phyloP scores from a whole-genome alignment of 2,888 invertebrate genomes.

The Phengaris arion region DNA sequence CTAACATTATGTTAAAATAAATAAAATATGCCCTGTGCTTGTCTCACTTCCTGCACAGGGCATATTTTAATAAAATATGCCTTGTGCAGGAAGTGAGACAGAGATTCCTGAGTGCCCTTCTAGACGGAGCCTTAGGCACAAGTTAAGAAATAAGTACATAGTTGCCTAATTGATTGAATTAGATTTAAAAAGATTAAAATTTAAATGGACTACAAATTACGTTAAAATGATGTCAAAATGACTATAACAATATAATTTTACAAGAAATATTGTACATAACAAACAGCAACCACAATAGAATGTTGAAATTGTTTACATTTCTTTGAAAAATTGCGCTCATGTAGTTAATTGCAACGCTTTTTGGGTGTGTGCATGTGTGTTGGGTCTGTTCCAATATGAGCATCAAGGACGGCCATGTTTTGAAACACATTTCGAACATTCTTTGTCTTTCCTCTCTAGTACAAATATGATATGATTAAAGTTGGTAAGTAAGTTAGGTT shows the following conservation, averaged over 20 bases:
- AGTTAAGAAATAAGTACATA: background rate
- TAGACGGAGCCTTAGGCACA: background rate
- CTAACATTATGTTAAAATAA: slow-evolving; percentile 8
- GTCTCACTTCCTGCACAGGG: too few species aligned
- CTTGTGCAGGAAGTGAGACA: background rate
- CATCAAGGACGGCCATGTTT: background rate
- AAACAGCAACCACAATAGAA: too few species aligned
- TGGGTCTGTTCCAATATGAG: background rate
- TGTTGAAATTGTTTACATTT: background rate
- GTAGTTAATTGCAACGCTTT: background rate
- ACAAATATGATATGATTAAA: too few species aligned
- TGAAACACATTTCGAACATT: background rate
- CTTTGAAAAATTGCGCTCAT: background rate
- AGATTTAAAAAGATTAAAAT: too few species aligned
- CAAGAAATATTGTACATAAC: too few species aligned
- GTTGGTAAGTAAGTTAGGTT: too few species aligned
- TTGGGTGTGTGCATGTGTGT: background rate
- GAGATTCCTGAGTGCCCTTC: background rate
- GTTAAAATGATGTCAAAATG: too few species aligned
- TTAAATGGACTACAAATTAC: background rate
- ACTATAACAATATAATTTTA: too few species aligned
- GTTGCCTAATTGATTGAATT: too few species aligned
- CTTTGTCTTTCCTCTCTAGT: background rate
- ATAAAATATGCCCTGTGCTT: slow-evolving; percentile 29
- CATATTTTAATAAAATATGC: slow-evolving; percentile 31